Conservation (phyloP, 2,797 vertebrate species). For the Hypotaenidia okinawae region DNA sequence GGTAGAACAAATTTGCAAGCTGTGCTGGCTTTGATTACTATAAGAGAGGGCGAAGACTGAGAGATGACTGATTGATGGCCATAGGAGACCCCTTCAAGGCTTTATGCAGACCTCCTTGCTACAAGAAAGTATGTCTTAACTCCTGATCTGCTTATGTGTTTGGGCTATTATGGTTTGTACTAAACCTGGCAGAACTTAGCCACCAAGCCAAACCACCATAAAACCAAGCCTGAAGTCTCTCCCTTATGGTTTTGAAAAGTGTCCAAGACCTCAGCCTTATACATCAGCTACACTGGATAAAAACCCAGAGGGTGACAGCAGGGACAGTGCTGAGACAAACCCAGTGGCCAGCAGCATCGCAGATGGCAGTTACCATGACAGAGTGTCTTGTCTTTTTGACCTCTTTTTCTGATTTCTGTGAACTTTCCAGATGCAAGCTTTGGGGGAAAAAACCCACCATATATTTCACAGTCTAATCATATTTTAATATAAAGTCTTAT, state of each 20-base stretch:
- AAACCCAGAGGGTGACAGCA: neutral
- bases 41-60: neutral
- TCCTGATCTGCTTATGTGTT: neutral
- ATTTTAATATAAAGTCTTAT: neutral
- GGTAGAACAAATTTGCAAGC: neutral
- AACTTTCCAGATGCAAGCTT: neutral
- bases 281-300: neutral
- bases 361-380: neutral
- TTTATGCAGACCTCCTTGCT: neutral
- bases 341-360: neutral
- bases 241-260: neutral
- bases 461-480: neutral
- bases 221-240: neutral
- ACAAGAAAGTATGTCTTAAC: neutral
- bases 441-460: neutral
- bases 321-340: neutral
- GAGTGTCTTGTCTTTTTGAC: neutral
- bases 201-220: neutral
- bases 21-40: neutral
- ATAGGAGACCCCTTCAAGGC: neutral
- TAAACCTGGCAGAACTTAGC: neutral
- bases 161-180: neutral
- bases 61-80: neutral
- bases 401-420: neutral
- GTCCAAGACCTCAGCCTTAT: neutral